These are phyloP conservation scores for Typhlichthys eigenmanni DNA, from an alignment of 2,797 vertebrate species.

Conservation along the genomic window DNA sequence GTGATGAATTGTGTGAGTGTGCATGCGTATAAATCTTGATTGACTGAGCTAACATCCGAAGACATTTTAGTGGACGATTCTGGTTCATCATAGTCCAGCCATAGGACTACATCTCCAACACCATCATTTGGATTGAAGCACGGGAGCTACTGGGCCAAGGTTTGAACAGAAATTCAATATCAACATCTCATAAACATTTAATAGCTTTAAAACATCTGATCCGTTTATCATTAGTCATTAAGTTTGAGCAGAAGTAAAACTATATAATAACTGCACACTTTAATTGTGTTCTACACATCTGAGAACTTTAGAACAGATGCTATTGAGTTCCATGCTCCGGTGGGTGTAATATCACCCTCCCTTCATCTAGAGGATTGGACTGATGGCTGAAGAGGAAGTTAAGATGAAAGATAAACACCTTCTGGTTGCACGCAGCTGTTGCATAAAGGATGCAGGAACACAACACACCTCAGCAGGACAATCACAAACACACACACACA, in stretches of 20 bases:
- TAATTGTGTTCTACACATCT: background rate
- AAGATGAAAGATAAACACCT: slow-evolving; percentile 11
- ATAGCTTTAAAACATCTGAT: no score
- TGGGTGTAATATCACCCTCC: slow-evolving; percentile 17
- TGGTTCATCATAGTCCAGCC: no score
- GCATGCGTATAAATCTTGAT: no score
- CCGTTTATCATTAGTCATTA: background rate
- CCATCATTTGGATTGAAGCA: no score
- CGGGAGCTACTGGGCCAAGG: no score
- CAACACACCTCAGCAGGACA: slow-evolving; percentile 25
- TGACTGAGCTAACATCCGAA: no score
- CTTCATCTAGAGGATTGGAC: slow-evolving; percentile 28
- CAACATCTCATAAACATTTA: no score
- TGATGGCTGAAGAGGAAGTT: slow-evolving; percentile 25
- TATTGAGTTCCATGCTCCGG: slow-evolving; percentile 3
- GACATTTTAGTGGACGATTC: no score
- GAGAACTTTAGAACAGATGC: background rate
- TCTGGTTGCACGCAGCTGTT: background rate
- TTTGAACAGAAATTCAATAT: no score
- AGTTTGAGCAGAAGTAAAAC: background rate
- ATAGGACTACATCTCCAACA: no score
- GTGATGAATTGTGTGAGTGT: no score
- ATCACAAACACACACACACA: slow-evolving; percentile 8
- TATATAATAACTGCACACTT: background rate
- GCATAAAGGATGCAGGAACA: slow-evolving; percentile 15